Evolutionary conservation across 2,113 vertebrate species (phyloP), one percentile per base, ranked within the genome.

Genomic region (Turdus rufiventris): DNA sequence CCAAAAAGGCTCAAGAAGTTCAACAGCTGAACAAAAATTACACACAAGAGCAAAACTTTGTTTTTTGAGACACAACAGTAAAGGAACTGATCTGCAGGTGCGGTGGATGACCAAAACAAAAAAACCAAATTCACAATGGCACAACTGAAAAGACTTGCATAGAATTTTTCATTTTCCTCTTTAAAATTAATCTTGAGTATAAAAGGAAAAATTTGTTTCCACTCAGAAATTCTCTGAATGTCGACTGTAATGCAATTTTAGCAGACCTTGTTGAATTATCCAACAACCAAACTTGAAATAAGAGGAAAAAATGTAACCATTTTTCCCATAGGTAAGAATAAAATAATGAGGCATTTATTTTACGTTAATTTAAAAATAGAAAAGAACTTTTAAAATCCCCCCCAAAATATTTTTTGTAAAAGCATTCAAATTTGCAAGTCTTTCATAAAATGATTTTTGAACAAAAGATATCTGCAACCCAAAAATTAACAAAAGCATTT

Each of bases 21-120:
- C 81, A 93, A 91, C 5, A 93, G 95, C 76, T 97, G 53, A 97
- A 97, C 95, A 90, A 93, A 95, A 96, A 73, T 62, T 91, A 91
- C 85, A 97, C 36, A 48, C 95, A 96, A 93, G 93, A 91, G 94
- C 91, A 94, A 93, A 81, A 85, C 43, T 51, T 48, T 50, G 62
- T 79, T 83, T 89, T 77, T 77, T 56, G 56, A 95, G 85, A 97
- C 90, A 95, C 71, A 75, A 96, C 95, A 96, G 62, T 43, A 89
- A 96, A 93, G 78, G 38, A 93, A 92, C 73, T 57, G 72, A 96
- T 67, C 72, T 82, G 80, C 85, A 88, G 58, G 85, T 70, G 77
- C 17, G 4, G 66, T 65, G 73, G 75, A 80, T 88, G 68, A 56
- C 38, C 33, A 88, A 87, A 78, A 85, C 66, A 60, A 79, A 79